Evolutionary conservation across 2,113 vertebrate genomes (phyloP).

Genomic region (Pangasianodon gigas): DNA sequence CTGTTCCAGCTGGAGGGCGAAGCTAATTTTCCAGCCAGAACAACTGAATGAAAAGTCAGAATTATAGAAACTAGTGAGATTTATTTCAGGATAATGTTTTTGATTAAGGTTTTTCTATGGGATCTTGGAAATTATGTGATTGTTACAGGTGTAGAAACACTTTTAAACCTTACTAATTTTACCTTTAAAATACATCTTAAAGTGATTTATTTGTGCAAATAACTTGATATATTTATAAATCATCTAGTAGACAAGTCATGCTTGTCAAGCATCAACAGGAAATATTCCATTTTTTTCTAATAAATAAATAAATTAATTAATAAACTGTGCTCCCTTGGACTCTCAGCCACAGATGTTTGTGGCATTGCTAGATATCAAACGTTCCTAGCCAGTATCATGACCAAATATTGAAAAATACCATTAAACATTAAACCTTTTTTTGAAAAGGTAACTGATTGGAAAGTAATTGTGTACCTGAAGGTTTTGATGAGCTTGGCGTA

Average conservation of each 20-base stretch:
- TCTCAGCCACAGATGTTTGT: neutral
- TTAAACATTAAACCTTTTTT: neutral
- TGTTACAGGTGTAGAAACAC: too few species aligned
- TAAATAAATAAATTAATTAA: too few species aligned
- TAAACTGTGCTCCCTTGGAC: neutral
- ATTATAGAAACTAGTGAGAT: neutral
- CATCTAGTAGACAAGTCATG: neutral
- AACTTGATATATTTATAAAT: neutral
- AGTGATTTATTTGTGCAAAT: neutral
- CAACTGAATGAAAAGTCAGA: too few species aligned
- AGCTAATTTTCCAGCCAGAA: too few species aligned
- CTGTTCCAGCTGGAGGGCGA: too few species aligned
- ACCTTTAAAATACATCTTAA: neutral
- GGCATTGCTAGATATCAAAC: neutral
- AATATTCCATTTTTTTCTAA: too few species aligned
- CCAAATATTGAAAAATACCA: neutral
- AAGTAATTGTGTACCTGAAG: conserved; percentile 66
- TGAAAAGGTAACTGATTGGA: neutral
- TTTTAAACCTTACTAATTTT: neutral
- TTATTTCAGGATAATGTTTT: neutral
- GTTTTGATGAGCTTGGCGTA: conserved; percentile 70
- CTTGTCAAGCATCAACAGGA: neutral
- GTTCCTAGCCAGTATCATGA: neutral
- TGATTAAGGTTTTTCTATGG: neutral
- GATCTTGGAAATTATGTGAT: neutral